A percentile compares a stretch with the other conserved stretches of the same genome.
These are phyloP conservation scores for Ceramica pisi DNA, from an alignment of 2,888 invertebrate genomes.

Conservation along the genomic window DNA sequence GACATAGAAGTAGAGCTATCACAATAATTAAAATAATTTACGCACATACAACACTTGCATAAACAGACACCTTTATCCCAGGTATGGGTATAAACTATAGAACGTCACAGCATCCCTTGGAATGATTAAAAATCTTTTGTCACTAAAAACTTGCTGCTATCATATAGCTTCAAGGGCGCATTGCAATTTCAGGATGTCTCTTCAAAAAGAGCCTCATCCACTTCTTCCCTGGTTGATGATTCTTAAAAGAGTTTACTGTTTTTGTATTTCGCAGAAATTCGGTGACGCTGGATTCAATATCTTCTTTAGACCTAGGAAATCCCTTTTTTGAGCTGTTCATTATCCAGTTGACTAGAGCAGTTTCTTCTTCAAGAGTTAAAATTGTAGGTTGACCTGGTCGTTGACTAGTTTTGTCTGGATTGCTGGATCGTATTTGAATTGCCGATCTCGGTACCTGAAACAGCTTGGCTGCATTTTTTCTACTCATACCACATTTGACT, in stretches of 20 bases:
- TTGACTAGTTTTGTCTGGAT: background rate
- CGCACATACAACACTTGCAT: background rate
- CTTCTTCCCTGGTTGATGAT: background rate
- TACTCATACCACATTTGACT: background rate
- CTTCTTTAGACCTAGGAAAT: background rate
- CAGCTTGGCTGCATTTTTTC: conserved; percentile 2
- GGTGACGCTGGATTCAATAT: conserved; percentile 1
- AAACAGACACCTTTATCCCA: background rate
- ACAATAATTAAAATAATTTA: background rate
- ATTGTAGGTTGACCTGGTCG: background rate
- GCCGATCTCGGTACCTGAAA: background rate
- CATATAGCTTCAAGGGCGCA: background rate
- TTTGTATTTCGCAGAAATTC: background rate
- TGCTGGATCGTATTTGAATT: background rate
- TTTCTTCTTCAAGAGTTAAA: conserved; percentile 1
- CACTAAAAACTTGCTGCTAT: background rate
- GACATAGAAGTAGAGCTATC: background rate
- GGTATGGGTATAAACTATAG: background rate
- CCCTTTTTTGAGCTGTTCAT: background rate
- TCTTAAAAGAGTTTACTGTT: conserved; percentile 1
- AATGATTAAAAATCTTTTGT: background rate
- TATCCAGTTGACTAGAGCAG: background rate
- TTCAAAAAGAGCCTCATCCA: conserved; percentile 4
- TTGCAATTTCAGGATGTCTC: conserved; percentile 1
- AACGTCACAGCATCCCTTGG: too few relatives aligned